Evolutionary conservation across 2,797 vertebrate genomes (phyloP).

Genomic region (Gephyroberyx darwinii): DNA sequence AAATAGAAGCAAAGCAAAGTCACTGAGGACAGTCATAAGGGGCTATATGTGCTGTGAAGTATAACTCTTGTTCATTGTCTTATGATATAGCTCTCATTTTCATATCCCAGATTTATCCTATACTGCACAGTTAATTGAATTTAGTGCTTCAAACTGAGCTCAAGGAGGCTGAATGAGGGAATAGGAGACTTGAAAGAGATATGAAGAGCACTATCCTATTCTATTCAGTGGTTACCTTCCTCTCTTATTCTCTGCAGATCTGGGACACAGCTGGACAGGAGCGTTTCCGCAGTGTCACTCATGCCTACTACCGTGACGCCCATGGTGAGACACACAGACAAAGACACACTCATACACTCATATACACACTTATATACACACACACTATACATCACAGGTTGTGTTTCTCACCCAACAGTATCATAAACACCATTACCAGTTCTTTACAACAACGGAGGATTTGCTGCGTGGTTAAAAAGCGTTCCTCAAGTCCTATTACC

Average conservation of each 20-base stretch:
- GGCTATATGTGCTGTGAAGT: not conserved
- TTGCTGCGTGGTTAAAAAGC: not conserved
- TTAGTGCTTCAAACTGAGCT: slow-evolving; percentile 10
- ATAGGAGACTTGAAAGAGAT: slow-evolving; percentile 32
- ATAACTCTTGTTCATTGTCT: not conserved
- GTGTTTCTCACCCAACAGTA: not conserved
- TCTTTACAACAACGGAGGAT: not conserved
- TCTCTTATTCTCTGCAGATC: slow-evolving; percentile 78
- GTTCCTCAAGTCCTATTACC: not conserved
- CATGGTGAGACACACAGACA: slow-evolving; percentile 81
- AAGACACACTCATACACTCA: not conserved
- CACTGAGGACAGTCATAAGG: not conserved
- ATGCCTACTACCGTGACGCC: slow-evolving; percentile 90
- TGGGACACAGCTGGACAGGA: slow-evolving; percentile 94
- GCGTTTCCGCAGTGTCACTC: slow-evolving; percentile 89
- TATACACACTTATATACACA: not conserved
- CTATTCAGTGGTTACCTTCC: slow-evolving; percentile 19
- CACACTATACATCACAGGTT: not conserved
- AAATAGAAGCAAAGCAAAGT: not conserved
- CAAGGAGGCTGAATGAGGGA: slow-evolving; percentile 14
- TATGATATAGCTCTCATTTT: slow-evolving; percentile 29
- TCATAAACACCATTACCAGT: too few species aligned
- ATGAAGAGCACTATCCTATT: slow-evolving; percentile 4
- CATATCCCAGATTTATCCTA: slow-evolving; percentile 16
- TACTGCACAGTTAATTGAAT: slow-evolving; percentile 20